These are phyloP conservation scores for Pandion haliaetus DNA, from an alignment of 2,113 vertebrate genomes.

Conservation along the genomic window DNA sequence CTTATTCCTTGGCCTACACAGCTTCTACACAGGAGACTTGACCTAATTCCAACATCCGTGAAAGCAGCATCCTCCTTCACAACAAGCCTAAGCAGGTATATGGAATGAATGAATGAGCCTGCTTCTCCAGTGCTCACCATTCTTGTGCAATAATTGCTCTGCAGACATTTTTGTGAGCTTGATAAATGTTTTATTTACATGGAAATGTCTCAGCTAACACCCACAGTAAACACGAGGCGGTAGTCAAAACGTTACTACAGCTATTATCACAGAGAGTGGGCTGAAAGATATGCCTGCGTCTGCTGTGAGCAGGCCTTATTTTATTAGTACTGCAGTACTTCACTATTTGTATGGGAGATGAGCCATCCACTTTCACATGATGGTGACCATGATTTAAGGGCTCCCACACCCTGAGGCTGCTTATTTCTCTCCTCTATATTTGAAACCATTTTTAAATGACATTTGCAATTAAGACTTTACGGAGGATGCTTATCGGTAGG, in stretches of 20 bases:
- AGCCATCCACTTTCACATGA: neutral
- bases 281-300: neutral
- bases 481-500: neutral
- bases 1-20: conserved; percentile 31
- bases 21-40: conserved; percentile 27
- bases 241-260: conserved; percentile 56
- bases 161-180: conserved; percentile 21
- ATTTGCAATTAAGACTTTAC: neutral
- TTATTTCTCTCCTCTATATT: neutral
- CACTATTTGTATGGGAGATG: neutral
- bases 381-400: neutral
- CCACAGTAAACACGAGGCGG: conserved; percentile 50
- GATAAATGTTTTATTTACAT: conserved; percentile 61
- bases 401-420: neutral
- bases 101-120: neutral
- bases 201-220: conserved; percentile 55
- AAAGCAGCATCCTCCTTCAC: neutral
- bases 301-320: neutral
- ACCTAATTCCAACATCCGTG: neutral
- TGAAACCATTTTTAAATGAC: neutral
- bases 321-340: neutral
- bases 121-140: neutral
- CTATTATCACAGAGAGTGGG: conserved; percentile 55
- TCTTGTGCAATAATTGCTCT: conserved; percentile 45
- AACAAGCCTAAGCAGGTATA: conserved; percentile 17